A percentile compares a stretch with the other conserved stretches of the same genome.
These are phyloP conservation scores for Hirtodrosophila confusa DNA, from an alignment of 2,888 invertebrate genomes.

Conservation along the genomic window DNA sequence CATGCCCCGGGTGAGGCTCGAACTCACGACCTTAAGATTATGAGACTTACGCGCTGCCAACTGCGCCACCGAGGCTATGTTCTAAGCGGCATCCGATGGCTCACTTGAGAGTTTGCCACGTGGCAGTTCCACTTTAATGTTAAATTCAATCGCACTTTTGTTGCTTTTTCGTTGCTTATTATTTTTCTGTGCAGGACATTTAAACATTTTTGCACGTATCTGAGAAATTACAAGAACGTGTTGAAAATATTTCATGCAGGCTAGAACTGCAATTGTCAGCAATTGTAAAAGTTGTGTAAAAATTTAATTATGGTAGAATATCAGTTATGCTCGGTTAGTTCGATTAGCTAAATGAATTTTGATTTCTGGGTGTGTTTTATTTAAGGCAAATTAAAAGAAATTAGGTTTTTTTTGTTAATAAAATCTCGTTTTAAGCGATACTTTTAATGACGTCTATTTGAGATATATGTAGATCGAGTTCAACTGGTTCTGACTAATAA, in stretches of 20 bases:
- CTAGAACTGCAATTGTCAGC: conserved; percentile 3
- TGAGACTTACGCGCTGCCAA: conserved; percentile 85
- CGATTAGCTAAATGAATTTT: neutral
- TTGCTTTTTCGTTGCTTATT: neutral
- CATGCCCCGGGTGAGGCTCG: conserved; percentile 83
- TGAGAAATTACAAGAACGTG: conserved; percentile 26
- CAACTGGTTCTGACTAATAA: too few species aligned
- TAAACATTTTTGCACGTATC: conserved; percentile 44
- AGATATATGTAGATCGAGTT: too few species aligned
- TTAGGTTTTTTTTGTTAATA: too few species aligned
- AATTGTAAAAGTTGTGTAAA: neutral
- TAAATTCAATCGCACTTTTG: conserved; percentile 8
- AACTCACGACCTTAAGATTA: conserved; percentile 84
- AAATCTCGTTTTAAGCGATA: too few species aligned
- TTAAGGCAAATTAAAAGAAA: too few species aligned
- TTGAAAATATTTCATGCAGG: conserved; percentile 19
- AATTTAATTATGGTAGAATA: conserved; percentile 8
- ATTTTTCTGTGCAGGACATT: conserved; percentile 11
- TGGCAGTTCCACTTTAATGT: conserved; percentile 32
- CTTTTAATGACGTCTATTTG: too few species aligned
- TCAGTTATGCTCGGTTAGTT: conserved; percentile 19
- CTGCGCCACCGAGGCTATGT: conserved; percentile 84
- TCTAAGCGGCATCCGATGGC: conserved; percentile 12
- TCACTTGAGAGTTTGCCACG: conserved; percentile 49
- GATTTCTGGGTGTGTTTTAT: too few species aligned